A percentile compares a stretch with the other conserved stretches of the same genome.
These are phyloP conservation scores for Pentalonia nigronervosa DNA, from an alignment of 1,140 invertebrate genomes.

Conservation along the genomic window DNA sequence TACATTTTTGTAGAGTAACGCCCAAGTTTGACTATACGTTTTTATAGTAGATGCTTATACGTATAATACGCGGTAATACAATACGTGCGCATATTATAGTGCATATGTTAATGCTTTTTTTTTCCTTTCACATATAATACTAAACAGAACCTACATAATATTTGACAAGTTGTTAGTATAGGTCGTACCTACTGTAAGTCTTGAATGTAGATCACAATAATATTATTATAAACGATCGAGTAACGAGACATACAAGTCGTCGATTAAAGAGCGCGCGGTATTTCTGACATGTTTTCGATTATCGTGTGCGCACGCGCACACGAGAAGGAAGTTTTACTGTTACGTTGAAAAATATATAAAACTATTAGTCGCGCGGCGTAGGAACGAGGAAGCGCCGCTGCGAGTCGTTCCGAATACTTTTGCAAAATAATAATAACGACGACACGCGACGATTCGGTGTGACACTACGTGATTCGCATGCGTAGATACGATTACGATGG, in stretches of 20 bases:
- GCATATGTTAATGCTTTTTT: not conserved
- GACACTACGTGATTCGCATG: not conserved
- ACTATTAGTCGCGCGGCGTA: not conserved
- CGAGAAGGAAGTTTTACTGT: not conserved
- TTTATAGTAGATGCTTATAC: too few species aligned
- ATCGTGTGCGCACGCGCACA: not conserved
- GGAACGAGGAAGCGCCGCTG: not conserved
- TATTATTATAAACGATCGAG: too few species aligned
- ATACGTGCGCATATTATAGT: not conserved
- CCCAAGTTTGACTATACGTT: too few species aligned
- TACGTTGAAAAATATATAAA: not conserved
- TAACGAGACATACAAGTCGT: not conserved
- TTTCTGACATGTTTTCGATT: not conserved
- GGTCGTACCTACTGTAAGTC: not conserved
- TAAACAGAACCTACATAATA: not conserved
- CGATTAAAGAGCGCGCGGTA: not conserved
- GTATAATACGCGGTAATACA: too few species aligned
- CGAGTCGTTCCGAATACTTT: not conserved
- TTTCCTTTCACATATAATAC: not conserved
- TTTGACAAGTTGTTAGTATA: not conserved
- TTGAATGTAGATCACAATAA: too few species aligned
- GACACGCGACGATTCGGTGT: not conserved
- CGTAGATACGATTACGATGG: not conserved
- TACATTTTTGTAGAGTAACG: too few species aligned
- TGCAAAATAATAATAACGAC: not conserved